phyloP scores from a whole-genome alignment of 2,888 invertebrate species.

The Eremobia ochroleuca region DNA sequence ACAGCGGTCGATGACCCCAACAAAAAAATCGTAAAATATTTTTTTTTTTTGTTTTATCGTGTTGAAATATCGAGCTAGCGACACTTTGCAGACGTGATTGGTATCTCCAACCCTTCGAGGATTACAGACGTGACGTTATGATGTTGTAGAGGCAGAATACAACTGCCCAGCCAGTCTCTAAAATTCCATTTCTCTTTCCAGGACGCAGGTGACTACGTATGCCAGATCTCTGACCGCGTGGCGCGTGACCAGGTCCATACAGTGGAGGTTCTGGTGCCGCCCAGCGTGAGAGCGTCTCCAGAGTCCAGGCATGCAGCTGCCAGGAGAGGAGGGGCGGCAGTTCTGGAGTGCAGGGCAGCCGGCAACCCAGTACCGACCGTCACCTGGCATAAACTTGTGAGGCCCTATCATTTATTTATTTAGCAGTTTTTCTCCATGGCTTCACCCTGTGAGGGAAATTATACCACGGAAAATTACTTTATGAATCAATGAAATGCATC shows the following conservation, averaged over 20 bases:
- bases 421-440: neutral
- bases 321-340: slow-evolving; percentile 92
- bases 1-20: too few relatives aligned
- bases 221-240: slow-evolving; percentile 93
- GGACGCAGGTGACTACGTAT: slow-evolving; percentile 94
- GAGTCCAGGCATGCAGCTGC: slow-evolving; percentile 92
- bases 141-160: neutral
- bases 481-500: too few relatives aligned
- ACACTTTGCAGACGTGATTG: too few relatives aligned
- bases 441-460: neutral
- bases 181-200: slow-evolving; percentile 69
- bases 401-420: slow-evolving; percentile 15
- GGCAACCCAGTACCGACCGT: slow-evolving; percentile 94
- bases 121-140: neutral
- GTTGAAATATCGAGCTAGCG: too few relatives aligned
- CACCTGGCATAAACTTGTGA: slow-evolving; percentile 93
- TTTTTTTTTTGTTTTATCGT: too few relatives aligned
- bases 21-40: too few relatives aligned
- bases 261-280: slow-evolving; percentile 93
- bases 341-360: slow-evolving; percentile 93
- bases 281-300: slow-evolving; percentile 93
- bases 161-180: neutral
- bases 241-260: slow-evolving; percentile 94
- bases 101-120: too few relatives aligned
- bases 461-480: too few relatives aligned